Base-by-base conservation (phyloP, 2,888 invertebrate species). In the Elmis aenea region DNA sequence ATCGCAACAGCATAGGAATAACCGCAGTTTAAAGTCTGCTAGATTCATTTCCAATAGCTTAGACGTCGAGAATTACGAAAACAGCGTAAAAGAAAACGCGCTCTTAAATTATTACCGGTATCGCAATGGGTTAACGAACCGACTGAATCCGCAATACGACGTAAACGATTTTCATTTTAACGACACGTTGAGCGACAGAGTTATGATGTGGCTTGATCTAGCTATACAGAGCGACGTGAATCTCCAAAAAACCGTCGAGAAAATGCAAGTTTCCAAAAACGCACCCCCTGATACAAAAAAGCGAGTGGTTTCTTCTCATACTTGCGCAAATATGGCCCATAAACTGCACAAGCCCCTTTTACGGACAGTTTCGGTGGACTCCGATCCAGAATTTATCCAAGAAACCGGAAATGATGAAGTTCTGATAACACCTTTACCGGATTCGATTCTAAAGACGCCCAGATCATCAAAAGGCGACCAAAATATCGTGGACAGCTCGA, bases 141-240 rank as follows among this genome's bases (percentile, higher is more conserved):
- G 10, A n/a, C 5, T 10, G 13, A 13, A 31, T 14, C 9, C 6
- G 13, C 20, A 31, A 15, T 33, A 23, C 9, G 5, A 3, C 30
- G 10, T 9, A 9, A 10, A 10, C 10, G n/a, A 21, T 21, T 25
- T 26, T 33, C 18, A 18, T 22, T 24, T 13, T 13, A 48, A 58
- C 26, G 67, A 71, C 55, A 62, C 72, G 14, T 58, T 81, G 28
- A 77, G 85, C 0, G 85, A 87, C 41, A 72, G 85, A 33, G 88
- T 88, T 0, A 65, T 87, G 2, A 81, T 85, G 52, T 88, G 88
- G 88, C 58, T 88, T 46, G 85, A 87, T 59, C 66, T 86, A 35
- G 85, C 85, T 0, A 82, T 47, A 2, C 57, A 60, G 20, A 55
- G 45, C 11, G 47, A 24, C 16, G 29, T 39, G 14, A 24, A 27